Evolutionary conservation across 2,113 vertebrate species (phyloP), one percentile per base, ranked within the genome.

Genomic region (Dipodomys spectabilis): DNA sequence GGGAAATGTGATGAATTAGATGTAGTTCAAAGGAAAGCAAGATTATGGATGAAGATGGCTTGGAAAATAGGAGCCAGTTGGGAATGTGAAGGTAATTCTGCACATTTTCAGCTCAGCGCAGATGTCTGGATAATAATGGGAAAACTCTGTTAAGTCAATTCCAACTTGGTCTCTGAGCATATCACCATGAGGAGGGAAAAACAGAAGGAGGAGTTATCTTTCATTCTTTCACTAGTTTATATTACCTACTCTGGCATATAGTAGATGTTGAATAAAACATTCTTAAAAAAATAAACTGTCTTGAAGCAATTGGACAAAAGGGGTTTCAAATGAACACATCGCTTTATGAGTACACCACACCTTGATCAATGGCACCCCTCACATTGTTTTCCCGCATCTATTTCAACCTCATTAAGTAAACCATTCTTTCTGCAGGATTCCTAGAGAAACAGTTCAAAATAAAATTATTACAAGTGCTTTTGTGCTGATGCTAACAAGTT

Each of bases 11-110:
- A 95, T 82, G 92, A 95, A 96, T 91, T 96, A 92, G 95, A 95
- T 95, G 84, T 75, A 96, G 92, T 95, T 97, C 92, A 45, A 20
- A 97, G 72, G 68, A 19, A 19, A 97, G 82, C 88, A 95, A 75
- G 90, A 93, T 69, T 0, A 57, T 45, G 1, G n/a, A 92, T 23
- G 90, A 67, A 96, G 97, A 88, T 39, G 0, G 89, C 94, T 96
- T 82, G 79, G 74, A 95, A 91, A 94, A 65, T 95, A 57, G 96
- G 86, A 78, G 16, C 60, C 93, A 75, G 64, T 88, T 87, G 93
- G 92, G 92, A 89, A 96, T 67, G 82, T 87, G 68, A 88, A 96
- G 94, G 92, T 88, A 94, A 95, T 95, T 97, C 91, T 95, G 67
- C 77, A 22, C 64, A 78, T 96, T 88, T 96, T 81, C 75, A 86